Conservation (phyloP, 23 tunicate species). For the Styela plicata region DNA sequence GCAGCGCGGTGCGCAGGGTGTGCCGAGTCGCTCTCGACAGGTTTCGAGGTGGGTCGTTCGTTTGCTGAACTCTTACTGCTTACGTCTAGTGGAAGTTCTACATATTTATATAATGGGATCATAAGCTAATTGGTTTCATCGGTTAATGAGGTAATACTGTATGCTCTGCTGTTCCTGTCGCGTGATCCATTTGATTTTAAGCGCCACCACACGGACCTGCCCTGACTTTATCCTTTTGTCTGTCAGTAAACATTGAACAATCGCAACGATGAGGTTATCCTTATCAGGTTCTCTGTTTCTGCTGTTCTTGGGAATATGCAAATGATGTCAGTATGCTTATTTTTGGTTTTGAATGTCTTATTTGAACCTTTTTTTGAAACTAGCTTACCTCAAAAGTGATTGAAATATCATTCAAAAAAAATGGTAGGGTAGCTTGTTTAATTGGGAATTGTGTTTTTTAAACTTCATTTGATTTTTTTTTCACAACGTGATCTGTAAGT, state of each 20-base stretch:
- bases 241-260: not conserved
- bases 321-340: no score
- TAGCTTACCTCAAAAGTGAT: not conserved
- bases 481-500: no score
- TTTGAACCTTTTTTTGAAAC: not conserved
- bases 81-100: not conserved
- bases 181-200: no score
- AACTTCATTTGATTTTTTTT: no score
- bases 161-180: no score
- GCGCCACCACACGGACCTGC: not conserved
- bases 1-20: not conserved
- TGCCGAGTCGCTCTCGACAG: not conserved
- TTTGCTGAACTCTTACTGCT: not conserved
- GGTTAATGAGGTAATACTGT: not conserved
- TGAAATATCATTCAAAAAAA: no score
- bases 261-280: not conserved
- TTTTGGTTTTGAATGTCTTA: not conserved
- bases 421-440: no score
- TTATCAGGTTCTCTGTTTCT: no score
- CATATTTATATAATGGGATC: not conserved
- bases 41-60: not conserved
- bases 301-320: no score
- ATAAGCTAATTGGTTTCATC: not conserved
- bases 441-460: no score
- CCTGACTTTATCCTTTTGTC: not conserved